Base-by-base conservation (phyloP, 37 sponge, comb jelly and placozoan species). In the Oscarella lobularis region DNA sequence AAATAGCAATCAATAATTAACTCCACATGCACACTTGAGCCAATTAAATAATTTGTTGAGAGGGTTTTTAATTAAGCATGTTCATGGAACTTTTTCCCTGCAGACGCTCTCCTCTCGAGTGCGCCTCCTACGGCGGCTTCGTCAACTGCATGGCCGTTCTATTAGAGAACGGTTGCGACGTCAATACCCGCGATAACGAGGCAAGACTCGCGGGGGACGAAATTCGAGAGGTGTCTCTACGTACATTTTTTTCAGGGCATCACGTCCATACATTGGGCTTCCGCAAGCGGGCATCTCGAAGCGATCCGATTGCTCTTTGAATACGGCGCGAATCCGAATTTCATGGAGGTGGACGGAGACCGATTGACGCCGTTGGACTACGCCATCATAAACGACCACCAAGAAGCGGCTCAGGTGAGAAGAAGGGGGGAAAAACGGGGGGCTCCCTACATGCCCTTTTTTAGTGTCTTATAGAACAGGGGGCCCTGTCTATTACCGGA, bases 191-290 rank as follows among this genome's bases (percentile, higher is more conserved):
- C 40, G 94, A 93, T 66, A 33, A 66, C 14, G 90, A 93, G 36
- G 75, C 55, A 5, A 67, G 75, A n/a, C 9, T 48, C 60, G 20
- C 60, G 9, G 20, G 9, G 60, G 20, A 48, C 20, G 20, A 48
- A 20, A 48, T 48, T n/a, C n/a, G n/a, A n/a, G n/a, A n/a, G n/a
- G n/a, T n/a, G n/a, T n/a, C n/a, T n/a, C n/a, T n/a, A n/a, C n/a
- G n/a, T n/a, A n/a, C 71, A 29, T 2, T 35, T 40, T 4, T 48
- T 32, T 2, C 27, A 73, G 76, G 94, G 94, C 1, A 80, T 93
- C 67, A 74, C 94, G 4, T 80, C 90, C 4, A 81, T 93, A 33
- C 94, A 93, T 78, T 93, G 94, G 94, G 92, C 92, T 36, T 81
- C 84, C 79, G 77, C 89, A 14, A 66, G 36, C 37, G 93, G 93